Percentiles rank a stretch among this genome's conserved stretches.
Conservation (phyloP, 1,140 invertebrate species). For the Plutomurus gul region DNA sequence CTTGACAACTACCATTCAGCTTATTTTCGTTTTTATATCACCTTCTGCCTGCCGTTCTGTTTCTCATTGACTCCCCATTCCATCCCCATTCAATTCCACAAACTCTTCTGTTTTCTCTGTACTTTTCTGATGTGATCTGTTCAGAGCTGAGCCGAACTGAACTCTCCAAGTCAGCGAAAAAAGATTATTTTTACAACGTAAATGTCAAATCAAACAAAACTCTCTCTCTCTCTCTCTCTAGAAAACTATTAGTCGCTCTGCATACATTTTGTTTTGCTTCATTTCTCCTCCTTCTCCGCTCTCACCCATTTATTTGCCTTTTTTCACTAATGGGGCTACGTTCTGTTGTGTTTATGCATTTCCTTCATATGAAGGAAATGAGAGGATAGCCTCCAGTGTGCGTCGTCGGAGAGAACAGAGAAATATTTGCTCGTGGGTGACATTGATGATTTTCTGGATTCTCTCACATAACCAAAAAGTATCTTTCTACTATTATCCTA, state of each 20-base stretch:
- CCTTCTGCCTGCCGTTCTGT: conserved; percentile 9
- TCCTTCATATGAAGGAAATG: background rate
- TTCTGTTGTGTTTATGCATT: background rate
- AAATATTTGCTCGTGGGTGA: conserved; percentile 26
- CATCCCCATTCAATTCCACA: background rate
- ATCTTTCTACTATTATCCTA: conserved; percentile 10
- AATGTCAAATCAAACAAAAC: conserved; percentile 19
- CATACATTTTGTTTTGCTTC: conserved; percentile 23
- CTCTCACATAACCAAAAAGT: conserved; percentile 1
- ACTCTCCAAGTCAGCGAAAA: too few relatives aligned
- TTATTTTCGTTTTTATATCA: conserved; percentile 31
- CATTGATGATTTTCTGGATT: conserved; percentile 29
- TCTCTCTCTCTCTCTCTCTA: background rate
- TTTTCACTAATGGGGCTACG: background rate
- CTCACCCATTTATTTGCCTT: conserved; percentile 8
- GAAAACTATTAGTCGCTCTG: conserved; percentile 19
- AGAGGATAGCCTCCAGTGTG: background rate
- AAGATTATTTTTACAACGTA: conserved; percentile 24
- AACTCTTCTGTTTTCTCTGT: background rate
- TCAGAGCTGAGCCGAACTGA: background rate
- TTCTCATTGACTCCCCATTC: conserved; percentile 20
- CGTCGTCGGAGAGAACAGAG: conserved; percentile 16
- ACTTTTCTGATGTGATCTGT: background rate
- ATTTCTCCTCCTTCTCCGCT: conserved; percentile 18
- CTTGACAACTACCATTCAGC: conserved; percentile 31